A percentile compares a stretch with the other conserved stretches of the same genome.
Conservation (phyloP, 37 sponge, comb jelly and placozoan species). For the Chondrilla cf. caribensis region DNA sequence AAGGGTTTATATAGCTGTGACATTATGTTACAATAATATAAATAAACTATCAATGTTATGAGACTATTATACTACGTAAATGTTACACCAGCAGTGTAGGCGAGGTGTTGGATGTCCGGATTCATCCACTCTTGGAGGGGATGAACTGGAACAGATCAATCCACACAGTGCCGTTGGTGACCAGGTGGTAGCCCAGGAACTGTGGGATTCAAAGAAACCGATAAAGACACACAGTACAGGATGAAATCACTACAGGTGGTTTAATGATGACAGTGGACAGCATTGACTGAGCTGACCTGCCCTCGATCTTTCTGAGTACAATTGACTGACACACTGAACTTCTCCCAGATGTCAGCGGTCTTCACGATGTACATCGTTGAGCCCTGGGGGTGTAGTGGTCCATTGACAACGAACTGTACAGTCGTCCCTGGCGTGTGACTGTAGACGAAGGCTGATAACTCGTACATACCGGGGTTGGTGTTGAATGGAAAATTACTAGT, state of each 20-base stretch:
- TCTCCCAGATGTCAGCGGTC: neutral
- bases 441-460: conserved; percentile 12
- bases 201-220: neutral
- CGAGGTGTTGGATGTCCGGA: no score
- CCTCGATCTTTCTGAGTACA: conserved; percentile 1
- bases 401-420: neutral
- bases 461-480: neutral
- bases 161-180: conserved; percentile 26
- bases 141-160: conserved; percentile 25
- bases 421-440: neutral
- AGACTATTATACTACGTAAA: no score
- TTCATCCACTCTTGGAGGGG: neutral
- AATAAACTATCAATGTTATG: no score
- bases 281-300: neutral
- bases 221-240: neutral
- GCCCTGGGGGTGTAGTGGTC: neutral
- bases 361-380: neutral
- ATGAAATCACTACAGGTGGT: neutral
- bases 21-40: no score
- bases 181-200: conserved; percentile 20
- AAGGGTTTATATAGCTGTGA: no score
- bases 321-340: conserved; percentile 13
- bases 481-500: neutral
- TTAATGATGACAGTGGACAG: no score
- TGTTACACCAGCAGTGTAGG: no score